Conservation (phyloP, 2,797 vertebrate genomes). For the Sciurus vulgaris region DNA sequence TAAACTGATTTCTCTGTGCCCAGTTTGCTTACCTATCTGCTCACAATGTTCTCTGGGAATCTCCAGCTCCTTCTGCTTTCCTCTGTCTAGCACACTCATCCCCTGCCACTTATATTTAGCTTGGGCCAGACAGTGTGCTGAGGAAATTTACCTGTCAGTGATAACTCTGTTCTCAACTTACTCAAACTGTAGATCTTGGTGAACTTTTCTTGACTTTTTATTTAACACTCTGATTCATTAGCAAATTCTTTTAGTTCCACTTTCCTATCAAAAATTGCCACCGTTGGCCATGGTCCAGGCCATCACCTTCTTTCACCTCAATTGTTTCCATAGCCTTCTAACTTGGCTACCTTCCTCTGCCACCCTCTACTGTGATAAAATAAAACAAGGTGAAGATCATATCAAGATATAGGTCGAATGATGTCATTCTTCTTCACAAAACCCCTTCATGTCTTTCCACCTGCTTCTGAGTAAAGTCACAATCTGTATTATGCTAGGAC, state of each 20-base stretch:
- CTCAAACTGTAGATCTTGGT: not conserved
- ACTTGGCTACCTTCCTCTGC: not conserved
- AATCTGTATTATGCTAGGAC: too few relatives aligned
- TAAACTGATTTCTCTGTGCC: not conserved
- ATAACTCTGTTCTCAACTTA: not conserved
- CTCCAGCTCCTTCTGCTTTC: not conserved
- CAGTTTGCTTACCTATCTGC: not conserved
- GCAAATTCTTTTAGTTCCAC: not conserved
- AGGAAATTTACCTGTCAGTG: not conserved
- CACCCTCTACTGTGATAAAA: not conserved
- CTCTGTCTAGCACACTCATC: not conserved
- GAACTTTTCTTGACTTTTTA: not conserved
- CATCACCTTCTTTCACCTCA: not conserved
- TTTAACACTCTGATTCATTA: not conserved
- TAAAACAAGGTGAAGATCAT: not conserved
- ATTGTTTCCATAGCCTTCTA: not conserved
- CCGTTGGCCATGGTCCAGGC: not conserved
- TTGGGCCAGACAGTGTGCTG: accelerated
- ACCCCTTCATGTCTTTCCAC: not conserved
- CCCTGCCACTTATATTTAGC: not conserved
- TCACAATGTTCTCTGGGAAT: not conserved
- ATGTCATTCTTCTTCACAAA: not conserved
- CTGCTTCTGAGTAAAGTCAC: too few relatives aligned
- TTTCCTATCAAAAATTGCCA: not conserved
- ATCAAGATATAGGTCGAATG: not conserved